Conservation (phyloP, 2,113 vertebrate genomes). For the Pseudorhombus dupliciocellatus region DNA sequence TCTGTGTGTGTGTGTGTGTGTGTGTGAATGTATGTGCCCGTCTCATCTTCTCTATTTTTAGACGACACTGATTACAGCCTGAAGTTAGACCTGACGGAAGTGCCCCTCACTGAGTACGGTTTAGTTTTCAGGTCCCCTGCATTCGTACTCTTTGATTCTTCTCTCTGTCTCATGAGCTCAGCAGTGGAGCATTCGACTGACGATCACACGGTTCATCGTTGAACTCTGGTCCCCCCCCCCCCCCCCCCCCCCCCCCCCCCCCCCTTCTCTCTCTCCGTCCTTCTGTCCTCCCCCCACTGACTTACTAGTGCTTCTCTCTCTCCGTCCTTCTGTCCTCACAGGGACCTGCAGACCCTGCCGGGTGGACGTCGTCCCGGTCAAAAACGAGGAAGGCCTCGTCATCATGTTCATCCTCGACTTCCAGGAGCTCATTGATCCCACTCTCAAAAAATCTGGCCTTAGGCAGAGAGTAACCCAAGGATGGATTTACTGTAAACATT, state of each 20-base stretch:
- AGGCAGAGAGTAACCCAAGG: constrained; percentile 86
- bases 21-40: constrained; percentile 24
- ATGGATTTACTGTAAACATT: constrained; percentile 81
- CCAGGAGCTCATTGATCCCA: constrained; percentile 86
- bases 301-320: rapidly evolving
- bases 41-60: constrained; percentile 57
- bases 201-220: constrained; percentile 88
- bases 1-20: constrained; percentile 23
- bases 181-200: constrained; percentile 93
- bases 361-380: constrained; percentile 94
- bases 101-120: constrained; percentile 26
- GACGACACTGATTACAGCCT: constrained; percentile 53
- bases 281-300: constrained; percentile 28
- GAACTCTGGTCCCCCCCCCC: constrained; percentile 83
- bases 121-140: constrained; percentile 4
- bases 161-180: constrained; percentile 75
- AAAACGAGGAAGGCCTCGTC: constrained; percentile 91
- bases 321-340: constrained; percentile 61
- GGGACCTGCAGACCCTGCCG: constrained; percentile 92
- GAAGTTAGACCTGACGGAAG: constrained; percentile 43
- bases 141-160: constrained; percentile 36
- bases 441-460: constrained; percentile 79
- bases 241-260: no score
- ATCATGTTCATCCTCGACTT: constrained; percentile 99
- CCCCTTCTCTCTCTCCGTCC: no score